phyloP scores from a whole-genome alignment of 2,888 invertebrate species.

The Stenolophus ochropezus region DNA sequence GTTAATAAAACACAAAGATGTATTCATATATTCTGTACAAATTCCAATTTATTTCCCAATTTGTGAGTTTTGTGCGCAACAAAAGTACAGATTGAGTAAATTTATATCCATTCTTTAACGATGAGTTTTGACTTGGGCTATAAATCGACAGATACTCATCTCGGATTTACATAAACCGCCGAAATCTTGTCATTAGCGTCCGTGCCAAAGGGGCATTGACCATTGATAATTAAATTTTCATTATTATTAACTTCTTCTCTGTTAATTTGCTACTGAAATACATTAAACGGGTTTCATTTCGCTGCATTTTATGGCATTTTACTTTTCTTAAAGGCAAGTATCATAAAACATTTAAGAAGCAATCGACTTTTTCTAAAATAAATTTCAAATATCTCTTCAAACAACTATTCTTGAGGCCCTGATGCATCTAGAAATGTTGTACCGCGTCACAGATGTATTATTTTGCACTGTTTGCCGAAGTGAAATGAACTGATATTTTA shows the following conservation, averaged over 20 bases:
- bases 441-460: no score
- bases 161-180: conserved; percentile 45
- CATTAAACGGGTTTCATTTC: no score
- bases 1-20: no score
- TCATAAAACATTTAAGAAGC: no score
- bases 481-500: no score
- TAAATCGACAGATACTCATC: conserved; percentile 45
- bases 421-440: no score
- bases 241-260: conserved; percentile 37
- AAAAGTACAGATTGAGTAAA: background rate
- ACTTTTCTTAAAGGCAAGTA: no score
- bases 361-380: no score
- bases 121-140: background rate
- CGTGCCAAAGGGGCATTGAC: conserved; percentile 18
- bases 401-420: no score
- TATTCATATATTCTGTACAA: background rate
- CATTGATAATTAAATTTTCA: conserved; percentile 30
- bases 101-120: conserved; percentile 4
- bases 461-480: no score
- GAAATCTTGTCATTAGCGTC: conserved; percentile 42
- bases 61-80: background rate
- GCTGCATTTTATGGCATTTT: no score
- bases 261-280: conserved; percentile 37
- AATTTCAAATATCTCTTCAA: no score
- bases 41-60: background rate